Evolutionary conservation across 2,113 vertebrate species (phyloP), one percentile per base, ranked within the genome.

Genomic region (Melozone crissalis): DNA sequence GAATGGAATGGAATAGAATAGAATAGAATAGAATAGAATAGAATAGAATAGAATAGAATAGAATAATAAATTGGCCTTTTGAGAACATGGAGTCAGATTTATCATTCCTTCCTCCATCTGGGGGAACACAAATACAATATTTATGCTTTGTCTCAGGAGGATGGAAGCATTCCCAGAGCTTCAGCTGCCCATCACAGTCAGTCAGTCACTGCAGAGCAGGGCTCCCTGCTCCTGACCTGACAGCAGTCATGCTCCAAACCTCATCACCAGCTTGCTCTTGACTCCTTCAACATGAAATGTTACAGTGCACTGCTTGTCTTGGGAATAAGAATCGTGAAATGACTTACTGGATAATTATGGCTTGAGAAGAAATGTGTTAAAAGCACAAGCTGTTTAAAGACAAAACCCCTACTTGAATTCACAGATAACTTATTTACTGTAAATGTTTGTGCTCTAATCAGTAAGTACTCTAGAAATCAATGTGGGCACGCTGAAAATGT

Each of bases 351-450:
- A 11, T 79, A 89, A 94, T 89, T 94, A 89, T 20, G 39, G 63
- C 59, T 93, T 82, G 69, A 95, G 89, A 87, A 93, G 61, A 95
- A 95, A 89, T 73, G 84, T 87, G 74, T 93, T 91, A 87, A 94
- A 95, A 95, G 81, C 69, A 69, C 81, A 93, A 95, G 78, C 49
- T 95, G 78, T 95, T 94, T 91, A 72, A 95, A 96, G 81, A 95
- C 74, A 95, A 93, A 94, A 94, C 7, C 49, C 33, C n/a, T 61
- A 87, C n/a, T 76, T 79, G 62, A 95, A 94, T 93, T 94, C 66
- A 89, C 82, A 94, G 93, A 87, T 92, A 90, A 93, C 62, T 93
- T 94, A 87, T 76, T 94, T 95, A 95, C 58, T 85, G 54, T 37
- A 85, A 93, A 90, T 73, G 67, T 84, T 91, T 90, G 78, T 93